Evolutionary conservation across 1,140 invertebrate species (phyloP).

Genomic region (Brachionus rotundiformis): DNA sequence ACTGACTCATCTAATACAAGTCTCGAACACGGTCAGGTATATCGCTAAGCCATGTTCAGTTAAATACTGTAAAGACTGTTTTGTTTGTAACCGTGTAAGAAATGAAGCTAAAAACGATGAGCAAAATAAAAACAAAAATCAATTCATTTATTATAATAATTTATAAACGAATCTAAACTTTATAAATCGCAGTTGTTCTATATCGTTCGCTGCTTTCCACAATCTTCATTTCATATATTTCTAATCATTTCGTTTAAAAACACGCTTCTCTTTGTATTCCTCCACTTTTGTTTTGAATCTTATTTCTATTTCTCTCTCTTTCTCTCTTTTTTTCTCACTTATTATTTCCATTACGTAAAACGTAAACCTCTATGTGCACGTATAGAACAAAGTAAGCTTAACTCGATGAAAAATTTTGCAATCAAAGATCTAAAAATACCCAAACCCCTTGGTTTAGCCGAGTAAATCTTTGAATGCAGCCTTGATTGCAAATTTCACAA

Average conservation of each 20-base stretch:
- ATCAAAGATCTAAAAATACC: neutral
- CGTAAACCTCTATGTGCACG: neutral
- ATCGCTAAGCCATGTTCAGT: neutral
- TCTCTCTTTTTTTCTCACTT: neutral
- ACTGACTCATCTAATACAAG: neutral
- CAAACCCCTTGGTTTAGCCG: neutral
- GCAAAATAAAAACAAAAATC: slow-evolving; percentile 2
- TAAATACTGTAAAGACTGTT: neutral
- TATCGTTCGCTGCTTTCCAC: neutral
- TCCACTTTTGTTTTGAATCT: neutral
- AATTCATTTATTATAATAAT: slow-evolving; percentile 23
- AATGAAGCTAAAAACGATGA: neutral
- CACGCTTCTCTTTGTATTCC: slow-evolving; percentile 10
- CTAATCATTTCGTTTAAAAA: slow-evolving; percentile 16
- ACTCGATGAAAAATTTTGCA: slow-evolving; percentile 4
- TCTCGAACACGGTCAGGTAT: neutral
- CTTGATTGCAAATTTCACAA: slow-evolving; percentile 9
- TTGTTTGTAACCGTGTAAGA: neutral
- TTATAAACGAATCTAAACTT: neutral
- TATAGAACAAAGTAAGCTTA: slow-evolving; percentile 10
- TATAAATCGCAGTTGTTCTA: neutral
- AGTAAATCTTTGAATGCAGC: neutral
- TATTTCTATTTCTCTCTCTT: neutral
- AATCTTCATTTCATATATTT: slow-evolving; percentile 16
- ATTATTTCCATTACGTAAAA: slow-evolving; percentile 7